These are phyloP conservation scores for Xenopus tropicalis DNA, from an alignment of 2,113 vertebrate species.

Conservation along the genomic window UCB_Xtro_10.0 CM004451.2:47849001-47849500, in stretches of 20 bases:
- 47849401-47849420: conserved; percentile 63
- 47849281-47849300: no score
- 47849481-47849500: conserved; percentile 65
- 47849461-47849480: conserved; percentile 68
- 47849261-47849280: no score
- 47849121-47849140: conserved; percentile 57
- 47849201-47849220: no score
- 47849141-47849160: conserved; percentile 66
- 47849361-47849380: conserved; percentile 68
- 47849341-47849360: conserved; percentile 72
- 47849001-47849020: background rate
- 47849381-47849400: conserved; percentile 73
- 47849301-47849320: no score
- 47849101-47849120: conserved; percentile 17
- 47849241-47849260: no score
- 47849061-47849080: background rate
- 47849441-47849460: conserved; percentile 71
- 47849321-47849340: conserved; percentile 23
- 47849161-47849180: conserved; percentile 72
- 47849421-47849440: conserved; percentile 65
- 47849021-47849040: background rate
- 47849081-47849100: background rate
- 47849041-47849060: background rate
- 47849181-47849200: conserved; percentile 68
- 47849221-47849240: no score